Evolutionary conservation across 2,113 vertebrate species (phyloP), one percentile per base, ranked within the genome.

Genomic region (Empidonax traillii): DNA sequence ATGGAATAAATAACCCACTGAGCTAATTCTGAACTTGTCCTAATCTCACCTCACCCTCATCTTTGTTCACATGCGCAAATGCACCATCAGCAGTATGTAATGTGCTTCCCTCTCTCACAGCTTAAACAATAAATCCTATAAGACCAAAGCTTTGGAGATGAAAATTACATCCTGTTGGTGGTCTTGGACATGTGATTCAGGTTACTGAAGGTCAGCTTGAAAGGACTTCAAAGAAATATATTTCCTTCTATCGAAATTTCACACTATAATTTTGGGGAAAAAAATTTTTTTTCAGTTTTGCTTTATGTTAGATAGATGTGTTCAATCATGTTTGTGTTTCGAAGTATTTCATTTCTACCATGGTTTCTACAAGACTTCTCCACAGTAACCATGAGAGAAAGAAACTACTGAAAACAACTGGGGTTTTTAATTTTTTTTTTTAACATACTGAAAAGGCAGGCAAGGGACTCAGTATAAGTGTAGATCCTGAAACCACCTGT

Each of bases 1-100:
- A 59, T 72, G 91, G 72, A 97, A 96, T 95, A 96, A 97, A 95
- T 97, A 95, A 97, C 94, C 88, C 81, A 88, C 63, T 84, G 88
- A 93, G 96, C 95, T 97, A 96, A 96, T 96, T 97, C 94, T 19
- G 49, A 72, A 77, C 8, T 76, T 95, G 88, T 94, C 95, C 96
- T 96, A 87, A 95, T 93, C 93, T 97, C 73, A 87, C 93, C 88
- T 96, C 82, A 25, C 87, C 68, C 92, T 94, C 80, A 66, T 97
- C 90, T 85, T 71, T 81, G 91, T 94, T 96, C 86, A 87, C 66
- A 67, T 11, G 37, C 0, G 7, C 39, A 73, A 53, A 72, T 31
- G 89, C 62, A 27, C 56, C 2, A 7, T 81, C 92, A 91, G 90
- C 85, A 61, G 47, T 53, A 20, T 74, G 90, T 89, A 82, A 91